A percentile compares a stretch with the other conserved stretches of the same genome.
These are phyloP conservation scores for Psammodynastes pulverulentus DNA, from an alignment of 2,113 vertebrate species.

Conservation along the genomic window DNA sequence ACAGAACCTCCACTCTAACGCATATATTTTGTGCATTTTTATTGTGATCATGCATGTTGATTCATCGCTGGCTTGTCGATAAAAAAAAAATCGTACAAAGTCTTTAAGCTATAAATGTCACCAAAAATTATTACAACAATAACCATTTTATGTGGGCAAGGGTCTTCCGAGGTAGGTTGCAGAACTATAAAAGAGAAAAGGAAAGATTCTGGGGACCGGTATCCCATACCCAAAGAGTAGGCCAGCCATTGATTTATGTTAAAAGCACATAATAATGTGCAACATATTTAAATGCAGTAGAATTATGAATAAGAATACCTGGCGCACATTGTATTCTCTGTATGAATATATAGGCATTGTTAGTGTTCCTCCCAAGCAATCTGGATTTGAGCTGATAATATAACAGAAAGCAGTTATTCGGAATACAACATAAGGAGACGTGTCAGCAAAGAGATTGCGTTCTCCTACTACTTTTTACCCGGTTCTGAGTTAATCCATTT, in stretches of 20 bases:
- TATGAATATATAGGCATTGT: neutral
- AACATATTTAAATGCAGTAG: slow-evolving; percentile 23
- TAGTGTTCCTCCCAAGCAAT: neutral
- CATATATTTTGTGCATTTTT: slow-evolving; percentile 60
- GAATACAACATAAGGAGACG: neutral
- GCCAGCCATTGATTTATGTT: neutral
- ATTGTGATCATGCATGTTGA: slow-evolving; percentile 69
- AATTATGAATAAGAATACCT: slow-evolving; percentile 4
- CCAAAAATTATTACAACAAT: slow-evolving; percentile 61
- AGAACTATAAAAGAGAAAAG: slow-evolving; percentile 7
- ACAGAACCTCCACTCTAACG: slow-evolving; percentile 46
- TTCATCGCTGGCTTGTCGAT: slow-evolving; percentile 67
- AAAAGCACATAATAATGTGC: neutral
- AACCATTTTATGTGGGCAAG: slow-evolving; percentile 55
- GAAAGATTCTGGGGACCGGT: slow-evolving; percentile 7
- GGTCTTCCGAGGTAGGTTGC: slow-evolving; percentile 34
- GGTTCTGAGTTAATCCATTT: neutral
- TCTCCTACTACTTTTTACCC: neutral
- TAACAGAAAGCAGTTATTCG: neutral
- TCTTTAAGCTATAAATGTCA: slow-evolving; percentile 63
- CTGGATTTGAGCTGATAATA: neutral
- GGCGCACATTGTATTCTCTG: neutral
- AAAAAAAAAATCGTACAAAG: slow-evolving; percentile 51
- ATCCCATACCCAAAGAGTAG: neutral
- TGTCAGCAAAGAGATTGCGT: neutral